These are phyloP conservation scores for Marmota flaviventris DNA, from an alignment of 2,113 vertebrate genomes.

Conservation along the genomic window DNA sequence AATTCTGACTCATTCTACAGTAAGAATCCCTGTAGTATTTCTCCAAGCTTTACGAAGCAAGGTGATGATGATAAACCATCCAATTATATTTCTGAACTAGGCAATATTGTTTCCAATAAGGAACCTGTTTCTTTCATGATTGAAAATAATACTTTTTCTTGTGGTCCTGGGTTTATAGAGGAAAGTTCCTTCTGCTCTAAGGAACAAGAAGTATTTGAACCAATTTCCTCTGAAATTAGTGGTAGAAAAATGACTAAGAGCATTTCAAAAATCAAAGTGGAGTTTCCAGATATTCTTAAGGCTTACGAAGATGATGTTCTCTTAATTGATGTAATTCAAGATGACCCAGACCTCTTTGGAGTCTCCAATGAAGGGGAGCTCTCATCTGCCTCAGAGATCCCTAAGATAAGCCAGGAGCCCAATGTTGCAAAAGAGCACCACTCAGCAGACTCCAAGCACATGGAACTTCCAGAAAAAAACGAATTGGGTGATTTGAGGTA, in stretches of 20 bases:
- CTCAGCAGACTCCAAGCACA: constrained; percentile 27
- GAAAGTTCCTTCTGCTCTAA: constrained; percentile 66
- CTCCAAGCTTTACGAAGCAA: constrained; percentile 72
- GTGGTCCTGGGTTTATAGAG: constrained; percentile 37
- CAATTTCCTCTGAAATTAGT: constrained; percentile 72
- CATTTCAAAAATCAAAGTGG: constrained; percentile 68
- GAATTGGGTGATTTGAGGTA: constrained; percentile 85
- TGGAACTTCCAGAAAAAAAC: constrained; percentile 62
- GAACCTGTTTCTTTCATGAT: constrained; percentile 50
- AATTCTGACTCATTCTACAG: background rate
- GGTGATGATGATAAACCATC: constrained; percentile 41
- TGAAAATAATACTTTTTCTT: constrained; percentile 65
- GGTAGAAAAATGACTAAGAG: constrained; percentile 64
- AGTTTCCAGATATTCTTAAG: constrained; percentile 88
- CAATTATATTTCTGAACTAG: constrained; percentile 51
- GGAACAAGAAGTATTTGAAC: constrained; percentile 54
- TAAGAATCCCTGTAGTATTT: constrained; percentile 59
- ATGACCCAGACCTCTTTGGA: constrained; percentile 95
- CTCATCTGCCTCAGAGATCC: constrained; percentile 61
- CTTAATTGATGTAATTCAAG: constrained; percentile 92
- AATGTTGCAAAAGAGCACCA: constrained; percentile 51
- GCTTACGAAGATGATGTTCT: constrained; percentile 94
- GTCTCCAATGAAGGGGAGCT: constrained; percentile 80
- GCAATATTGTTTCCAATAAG: constrained; percentile 44
- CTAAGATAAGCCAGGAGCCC: constrained; percentile 41